phyloP scores from a whole-genome alignment of 2,797 vertebrate species.

The Helarctos malayanus region DNA sequence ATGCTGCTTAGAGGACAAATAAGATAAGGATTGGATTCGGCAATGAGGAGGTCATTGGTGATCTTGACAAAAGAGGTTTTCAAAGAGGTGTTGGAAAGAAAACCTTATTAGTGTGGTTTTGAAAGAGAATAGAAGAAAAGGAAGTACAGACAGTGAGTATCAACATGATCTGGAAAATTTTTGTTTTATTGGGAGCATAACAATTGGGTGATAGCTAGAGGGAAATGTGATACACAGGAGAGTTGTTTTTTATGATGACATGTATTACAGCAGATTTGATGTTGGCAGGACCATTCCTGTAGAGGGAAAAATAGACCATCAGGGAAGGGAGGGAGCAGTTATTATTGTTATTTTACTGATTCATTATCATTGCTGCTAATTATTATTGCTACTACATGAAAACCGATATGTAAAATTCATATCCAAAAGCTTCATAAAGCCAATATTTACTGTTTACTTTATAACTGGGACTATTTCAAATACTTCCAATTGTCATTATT shows the following conservation, averaged over 20 bases:
- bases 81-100: not conserved
- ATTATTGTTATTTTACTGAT: not conserved
- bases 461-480: not conserved
- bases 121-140: not conserved
- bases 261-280: not conserved
- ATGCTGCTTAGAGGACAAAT: not conserved
- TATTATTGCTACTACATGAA: not conserved
- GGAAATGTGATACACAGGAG: not conserved
- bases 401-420: slow-evolving; percentile 32
- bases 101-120: not conserved
- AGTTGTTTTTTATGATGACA: not conserved
- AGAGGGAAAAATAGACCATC: not conserved
- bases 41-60: not conserved
- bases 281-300: not conserved
- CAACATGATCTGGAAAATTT: slow-evolving; percentile 38
- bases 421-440: slow-evolving; percentile 1
- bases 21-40: not conserved
- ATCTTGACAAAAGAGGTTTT: slow-evolving; percentile 8
- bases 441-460: not conserved
- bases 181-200: not conserved
- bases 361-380: slow-evolving; percentile 5
- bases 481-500: not conserved
- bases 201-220: not conserved
- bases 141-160: not conserved
- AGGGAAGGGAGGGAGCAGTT: not conserved